Conservation (phyloP, 1,140 invertebrate genomes). For the Micrasema longulum region DNA sequence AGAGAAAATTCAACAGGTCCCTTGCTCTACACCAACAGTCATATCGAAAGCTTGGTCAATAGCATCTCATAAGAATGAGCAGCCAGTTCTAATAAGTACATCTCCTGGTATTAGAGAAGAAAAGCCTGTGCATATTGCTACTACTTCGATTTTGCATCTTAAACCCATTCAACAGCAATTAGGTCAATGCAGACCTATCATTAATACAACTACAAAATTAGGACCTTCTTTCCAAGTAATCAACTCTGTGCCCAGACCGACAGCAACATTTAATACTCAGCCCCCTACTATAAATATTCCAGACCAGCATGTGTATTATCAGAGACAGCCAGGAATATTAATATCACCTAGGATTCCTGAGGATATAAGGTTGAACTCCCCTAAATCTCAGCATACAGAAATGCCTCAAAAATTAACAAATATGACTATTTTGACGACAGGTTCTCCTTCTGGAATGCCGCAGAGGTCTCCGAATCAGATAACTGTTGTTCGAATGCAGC, state of each 20-base stretch:
- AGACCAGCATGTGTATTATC: slow-evolving; percentile 69
- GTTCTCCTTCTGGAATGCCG: slow-evolving; percentile 59
- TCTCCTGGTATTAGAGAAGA: slow-evolving; percentile 58
- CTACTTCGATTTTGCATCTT: slow-evolving; percentile 64
- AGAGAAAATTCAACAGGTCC: slow-evolving; percentile 64
- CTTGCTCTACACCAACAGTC: slow-evolving; percentile 68
- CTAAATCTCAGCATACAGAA: slow-evolving; percentile 61
- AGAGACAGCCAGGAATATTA: slow-evolving; percentile 66
- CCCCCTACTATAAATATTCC: slow-evolving; percentile 72
- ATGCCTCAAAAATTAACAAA: slow-evolving; percentile 61
- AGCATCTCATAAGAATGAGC: slow-evolving; percentile 62
- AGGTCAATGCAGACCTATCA: slow-evolving; percentile 58
- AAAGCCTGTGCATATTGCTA: slow-evolving; percentile 63
- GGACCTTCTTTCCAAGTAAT: slow-evolving; percentile 64
- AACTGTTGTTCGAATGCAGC: slow-evolving; percentile 66
- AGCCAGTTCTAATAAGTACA: slow-evolving; percentile 59
- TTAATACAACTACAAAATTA: slow-evolving; percentile 58
- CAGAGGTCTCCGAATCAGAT: slow-evolving; percentile 65
- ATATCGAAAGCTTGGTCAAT: slow-evolving; percentile 67
- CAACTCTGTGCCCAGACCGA: slow-evolving; percentile 63
- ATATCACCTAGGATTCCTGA: slow-evolving; percentile 64
- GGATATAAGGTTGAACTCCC: slow-evolving; percentile 63
- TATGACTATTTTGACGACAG: slow-evolving; percentile 62
- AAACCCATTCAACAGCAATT: slow-evolving; percentile 59
- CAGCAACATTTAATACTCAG: slow-evolving; percentile 63